Evolutionary conservation across 2,888 invertebrate genomes (phyloP), one percentile per base, ranked within the genome.

Genomic region (Conistra vaccinii): DNA sequence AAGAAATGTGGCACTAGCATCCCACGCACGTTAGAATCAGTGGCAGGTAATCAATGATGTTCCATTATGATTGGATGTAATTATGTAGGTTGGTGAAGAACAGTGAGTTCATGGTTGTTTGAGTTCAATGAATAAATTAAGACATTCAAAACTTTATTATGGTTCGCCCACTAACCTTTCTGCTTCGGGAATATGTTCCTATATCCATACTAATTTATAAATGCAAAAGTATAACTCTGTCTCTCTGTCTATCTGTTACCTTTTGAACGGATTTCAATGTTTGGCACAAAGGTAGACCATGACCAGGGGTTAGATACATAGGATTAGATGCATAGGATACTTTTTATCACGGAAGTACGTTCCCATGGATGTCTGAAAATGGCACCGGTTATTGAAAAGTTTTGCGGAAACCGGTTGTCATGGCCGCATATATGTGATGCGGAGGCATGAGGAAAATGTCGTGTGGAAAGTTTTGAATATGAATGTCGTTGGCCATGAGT

Each of bases 11-110:
- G 60, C 35, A 68, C 0, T 29, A n/a, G 12, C 61, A 69, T 81
- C 81, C 84, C 80, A 81, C 84, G 69, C 57, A 45, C 9, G 1
- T 83, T 23, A 45, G 26, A 65, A 69, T 67, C 73, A 73, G 48
- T 51, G 53, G 61, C 57, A 55, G 29, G 65, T 69, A 73, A 79
- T 81, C 80, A 69, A 58, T 60, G 84, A 83, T 83, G 66, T 79
- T 48, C 80, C 39, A 69, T 61, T 61, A 83, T 45, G 80, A 83
- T 83, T n/a, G 29, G 17, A 0, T 10, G 32, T 83, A 69, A 79
- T 79, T 71, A 83, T 66, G 23, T 32, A 23, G 42, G 60, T 60
- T 55, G 62, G 7, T 63, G n/a, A 35, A 51, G 55, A 39, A 32
- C 39, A n/a, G 17, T 20, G 14, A 67, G 57, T 66, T 81, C 81